These are phyloP conservation scores for Dendroctonus valens DNA, from an alignment of 1,140 invertebrate species.

Conservation along the genomic window DNA sequence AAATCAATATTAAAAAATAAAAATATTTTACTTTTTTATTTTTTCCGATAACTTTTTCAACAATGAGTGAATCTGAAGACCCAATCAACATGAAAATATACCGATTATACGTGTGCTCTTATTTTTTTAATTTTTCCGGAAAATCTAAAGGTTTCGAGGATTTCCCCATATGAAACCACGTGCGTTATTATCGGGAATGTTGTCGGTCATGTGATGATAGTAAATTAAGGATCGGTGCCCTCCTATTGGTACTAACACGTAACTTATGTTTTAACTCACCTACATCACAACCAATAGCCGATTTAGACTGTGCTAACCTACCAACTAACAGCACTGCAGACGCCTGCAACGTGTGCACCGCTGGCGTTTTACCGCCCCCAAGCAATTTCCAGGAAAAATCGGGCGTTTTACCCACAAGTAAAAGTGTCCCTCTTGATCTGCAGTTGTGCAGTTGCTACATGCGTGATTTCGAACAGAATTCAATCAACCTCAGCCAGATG, in stretches of 20 bases:
- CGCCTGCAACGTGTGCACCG: constrained; percentile 24
- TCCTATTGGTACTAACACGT: constrained; percentile 5
- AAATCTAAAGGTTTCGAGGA: too few relatives aligned
- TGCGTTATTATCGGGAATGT: too few relatives aligned
- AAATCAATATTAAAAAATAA: too few relatives aligned
- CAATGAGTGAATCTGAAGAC: too few relatives aligned
- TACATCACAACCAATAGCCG: constrained; percentile 17
- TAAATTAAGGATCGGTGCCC: background rate
- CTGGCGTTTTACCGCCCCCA: background rate
- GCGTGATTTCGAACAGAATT: constrained; percentile 45
- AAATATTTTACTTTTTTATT: too few relatives aligned
- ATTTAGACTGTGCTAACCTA: constrained; percentile 31
- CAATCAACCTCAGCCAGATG: constrained; percentile 38
- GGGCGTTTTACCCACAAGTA: constrained; percentile 23
- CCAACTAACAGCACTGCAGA: constrained; percentile 32
- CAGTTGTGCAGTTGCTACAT: constrained; percentile 50
- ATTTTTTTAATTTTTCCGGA: too few relatives aligned
- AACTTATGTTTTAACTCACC: constrained; percentile 21
- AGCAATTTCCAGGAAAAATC: constrained; percentile 6
- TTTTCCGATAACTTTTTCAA: too few relatives aligned
- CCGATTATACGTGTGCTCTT: too few relatives aligned
- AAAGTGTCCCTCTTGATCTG: constrained; percentile 41
- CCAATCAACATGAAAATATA: too few relatives aligned
- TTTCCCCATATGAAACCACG: too few relatives aligned
- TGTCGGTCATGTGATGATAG: too few relatives aligned